A percentile compares a stretch with the other conserved stretches of the same genome.
phyloP scores from a whole-genome alignment of 2,113 vertebrate species.

The Cheilinus undulatus region DNA sequence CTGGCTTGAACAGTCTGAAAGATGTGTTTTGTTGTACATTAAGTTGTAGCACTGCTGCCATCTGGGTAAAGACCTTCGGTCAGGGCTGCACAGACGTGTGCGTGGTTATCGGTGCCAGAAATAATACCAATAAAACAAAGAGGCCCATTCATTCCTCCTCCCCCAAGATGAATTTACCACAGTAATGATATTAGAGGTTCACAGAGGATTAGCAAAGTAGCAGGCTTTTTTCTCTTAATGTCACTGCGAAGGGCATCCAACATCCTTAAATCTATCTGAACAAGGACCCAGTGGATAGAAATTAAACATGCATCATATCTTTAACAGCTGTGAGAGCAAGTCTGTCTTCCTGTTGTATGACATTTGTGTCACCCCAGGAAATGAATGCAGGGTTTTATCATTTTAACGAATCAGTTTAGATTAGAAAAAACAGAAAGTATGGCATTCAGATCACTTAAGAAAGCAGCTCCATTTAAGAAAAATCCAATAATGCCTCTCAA shows the following conservation, averaged over 20 bases:
- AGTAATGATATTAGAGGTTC: slow-evolving; percentile 81
- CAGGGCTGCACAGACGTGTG: slow-evolving; percentile 76
- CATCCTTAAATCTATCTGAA: slow-evolving; percentile 70
- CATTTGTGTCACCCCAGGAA: slow-evolving; percentile 38
- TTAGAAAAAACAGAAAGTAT: slow-evolving; percentile 11
- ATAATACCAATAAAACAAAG: slow-evolving; percentile 87
- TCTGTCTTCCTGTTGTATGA: slow-evolving; percentile 43
- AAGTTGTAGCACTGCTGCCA: slow-evolving; percentile 79
- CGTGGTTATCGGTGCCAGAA: slow-evolving; percentile 78
- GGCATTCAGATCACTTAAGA: slow-evolving; percentile 6
- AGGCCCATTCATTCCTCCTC: slow-evolving; percentile 78
- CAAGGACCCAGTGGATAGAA: slow-evolving; percentile 51
- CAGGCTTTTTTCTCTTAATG: slow-evolving; percentile 59
- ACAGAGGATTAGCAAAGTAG: slow-evolving; percentile 77
- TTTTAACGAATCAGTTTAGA: background rate
- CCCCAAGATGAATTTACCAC: slow-evolving; percentile 78
- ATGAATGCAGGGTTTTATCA: slow-evolving; percentile 20
- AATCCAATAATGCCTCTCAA: background rate
- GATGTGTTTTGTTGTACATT: slow-evolving; percentile 84
- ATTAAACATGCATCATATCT: slow-evolving; percentile 44
- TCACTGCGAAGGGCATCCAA: slow-evolving; percentile 64
- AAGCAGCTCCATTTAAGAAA: background rate
- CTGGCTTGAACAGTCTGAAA: slow-evolving; percentile 69
- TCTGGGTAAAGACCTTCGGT: slow-evolving; percentile 84
- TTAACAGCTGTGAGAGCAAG: slow-evolving; percentile 36